Conservation (phyloP, 1,140 invertebrate species). For the Trachymyrmex cornetzi region DNA sequence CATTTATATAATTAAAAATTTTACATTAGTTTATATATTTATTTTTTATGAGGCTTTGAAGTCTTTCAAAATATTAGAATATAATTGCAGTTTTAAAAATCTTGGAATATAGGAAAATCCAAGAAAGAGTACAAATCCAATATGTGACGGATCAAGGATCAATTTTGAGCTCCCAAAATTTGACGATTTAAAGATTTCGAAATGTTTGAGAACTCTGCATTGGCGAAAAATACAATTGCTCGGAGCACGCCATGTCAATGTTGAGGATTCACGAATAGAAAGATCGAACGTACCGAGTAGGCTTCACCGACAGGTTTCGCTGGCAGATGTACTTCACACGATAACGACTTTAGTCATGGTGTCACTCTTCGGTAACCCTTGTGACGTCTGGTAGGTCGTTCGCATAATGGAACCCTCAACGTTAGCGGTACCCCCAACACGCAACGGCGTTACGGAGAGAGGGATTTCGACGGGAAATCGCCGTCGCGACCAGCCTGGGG, state of each 20-base stretch:
- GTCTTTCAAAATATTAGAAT: neutral
- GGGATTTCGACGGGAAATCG: constrained; percentile 69
- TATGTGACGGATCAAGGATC: neutral
- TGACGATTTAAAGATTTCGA: neutral
- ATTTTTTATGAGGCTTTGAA: neutral
- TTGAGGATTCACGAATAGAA: constrained; percentile 17
- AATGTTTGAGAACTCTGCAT: neutral
- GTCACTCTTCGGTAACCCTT: constrained; percentile 73
- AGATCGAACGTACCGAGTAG: neutral
- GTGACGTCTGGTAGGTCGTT: constrained; percentile 78
- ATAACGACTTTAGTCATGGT: constrained; percentile 81
- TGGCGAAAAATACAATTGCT: neutral
- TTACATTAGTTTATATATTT: neutral
- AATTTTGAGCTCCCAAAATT: neutral
- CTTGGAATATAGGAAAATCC: neutral
- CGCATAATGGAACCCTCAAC: constrained; percentile 75
- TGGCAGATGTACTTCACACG: constrained; percentile 80
- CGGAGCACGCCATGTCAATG: neutral
- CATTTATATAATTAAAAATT: neutral
- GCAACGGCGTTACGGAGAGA: constrained; percentile 33
- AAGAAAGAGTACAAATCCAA: neutral
- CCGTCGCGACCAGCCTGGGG: constrained; percentile 42
- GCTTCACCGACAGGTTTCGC: constrained; percentile 10
- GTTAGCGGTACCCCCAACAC: constrained; percentile 6
- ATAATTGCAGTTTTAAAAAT: neutral